These are phyloP conservation scores for Cuculus canorus DNA, from an alignment of 2,797 vertebrate species.

Conservation along the genomic window DNA sequence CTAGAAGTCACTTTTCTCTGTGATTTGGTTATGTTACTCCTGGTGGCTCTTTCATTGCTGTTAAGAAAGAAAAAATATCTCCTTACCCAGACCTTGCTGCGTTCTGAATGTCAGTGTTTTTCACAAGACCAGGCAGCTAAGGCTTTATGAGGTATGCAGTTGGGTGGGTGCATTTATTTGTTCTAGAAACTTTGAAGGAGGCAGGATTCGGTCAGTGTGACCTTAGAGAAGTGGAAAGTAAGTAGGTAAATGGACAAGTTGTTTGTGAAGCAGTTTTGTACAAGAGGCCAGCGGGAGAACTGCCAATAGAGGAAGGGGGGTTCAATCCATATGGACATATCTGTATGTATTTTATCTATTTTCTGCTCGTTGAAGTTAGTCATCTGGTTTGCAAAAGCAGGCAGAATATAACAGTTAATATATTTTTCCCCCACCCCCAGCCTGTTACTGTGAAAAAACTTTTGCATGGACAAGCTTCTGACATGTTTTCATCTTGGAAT, in stretches of 20 bases:
- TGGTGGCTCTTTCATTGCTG: not conserved
- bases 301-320: not conserved
- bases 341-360: not conserved
- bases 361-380: not conserved
- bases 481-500: slow-evolving; percentile 4
- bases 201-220: not conserved
- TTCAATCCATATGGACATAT: not conserved
- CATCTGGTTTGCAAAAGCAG: not conserved
- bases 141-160: not conserved
- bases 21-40: not conserved
- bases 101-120: not conserved
- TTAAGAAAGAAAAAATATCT: not conserved
- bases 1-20: not conserved
- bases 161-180: not conserved
- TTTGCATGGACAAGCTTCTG: not conserved
- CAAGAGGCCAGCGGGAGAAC: not conserved
- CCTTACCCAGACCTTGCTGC: not conserved
- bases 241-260: not conserved
- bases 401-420: not conserved
- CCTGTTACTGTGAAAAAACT: not conserved
- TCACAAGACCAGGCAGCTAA: not conserved
- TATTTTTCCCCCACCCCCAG: not conserved
- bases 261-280: not conserved
- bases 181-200: not conserved
- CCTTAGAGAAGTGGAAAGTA: not conserved